Conservation (phyloP, 2,888 invertebrate species). For the Rhagium mordax region DNA sequence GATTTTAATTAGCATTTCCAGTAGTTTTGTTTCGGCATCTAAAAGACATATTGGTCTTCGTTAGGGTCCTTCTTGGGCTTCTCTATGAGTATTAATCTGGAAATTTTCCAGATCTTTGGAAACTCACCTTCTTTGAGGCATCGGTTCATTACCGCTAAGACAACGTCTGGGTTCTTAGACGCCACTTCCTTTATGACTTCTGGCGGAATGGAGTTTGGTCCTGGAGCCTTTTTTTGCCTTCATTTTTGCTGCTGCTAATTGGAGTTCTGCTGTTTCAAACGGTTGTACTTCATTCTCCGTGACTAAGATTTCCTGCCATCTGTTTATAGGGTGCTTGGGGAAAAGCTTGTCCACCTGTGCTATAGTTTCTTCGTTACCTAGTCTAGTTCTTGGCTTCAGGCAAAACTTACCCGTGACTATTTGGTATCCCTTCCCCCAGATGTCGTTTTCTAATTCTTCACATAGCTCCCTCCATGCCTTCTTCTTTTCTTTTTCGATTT, state of each 20-base stretch:
- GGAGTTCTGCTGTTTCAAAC: conserved; percentile 35
- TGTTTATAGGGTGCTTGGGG: conserved; percentile 12
- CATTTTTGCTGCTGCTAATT: conserved; percentile 33
- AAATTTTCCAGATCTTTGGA: not conserved
- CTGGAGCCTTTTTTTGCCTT: conserved; percentile 47
- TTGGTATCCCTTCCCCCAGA: conserved; percentile 34
- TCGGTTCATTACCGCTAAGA: not conserved
- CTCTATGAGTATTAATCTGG: not conserved
- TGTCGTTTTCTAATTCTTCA: conserved; percentile 35
- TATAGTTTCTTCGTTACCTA: conserved; percentile 10
- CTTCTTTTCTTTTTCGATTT: conserved; percentile 14
- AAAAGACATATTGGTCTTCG: too few species aligned
- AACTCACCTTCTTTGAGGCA: not conserved
- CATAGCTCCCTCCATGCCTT: conserved; percentile 27
- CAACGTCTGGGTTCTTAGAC: not conserved
- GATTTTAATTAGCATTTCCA: too few species aligned
- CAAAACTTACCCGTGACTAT: conserved; percentile 27
- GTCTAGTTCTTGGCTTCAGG: not conserved
- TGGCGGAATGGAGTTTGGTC: conserved; percentile 28
- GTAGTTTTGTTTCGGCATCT: too few species aligned
- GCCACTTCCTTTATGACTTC: conserved; percentile 17
- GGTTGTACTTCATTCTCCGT: not conserved
- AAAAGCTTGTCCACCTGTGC: conserved; percentile 24
- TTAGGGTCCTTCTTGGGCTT: not conserved
- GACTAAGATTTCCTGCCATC: conserved; percentile 17